Conservation (phyloP, 1,140 invertebrate species). For the Drosophila pandora region DNA sequence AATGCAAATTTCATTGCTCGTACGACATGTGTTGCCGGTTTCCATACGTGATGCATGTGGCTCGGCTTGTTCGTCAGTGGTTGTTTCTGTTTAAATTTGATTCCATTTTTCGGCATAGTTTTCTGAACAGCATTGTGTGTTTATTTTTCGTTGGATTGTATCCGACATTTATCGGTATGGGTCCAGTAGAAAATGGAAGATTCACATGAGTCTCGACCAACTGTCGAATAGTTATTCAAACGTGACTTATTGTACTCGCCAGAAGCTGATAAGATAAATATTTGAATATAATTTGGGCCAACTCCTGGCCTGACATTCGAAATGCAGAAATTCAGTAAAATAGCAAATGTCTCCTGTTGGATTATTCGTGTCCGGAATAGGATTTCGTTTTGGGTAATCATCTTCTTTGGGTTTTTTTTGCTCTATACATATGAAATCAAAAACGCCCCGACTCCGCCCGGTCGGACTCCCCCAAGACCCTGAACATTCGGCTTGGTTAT, state of each 20-base stretch:
- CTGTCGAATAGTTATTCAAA: conserved; percentile 38
- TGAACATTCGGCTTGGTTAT: conserved; percentile 41
- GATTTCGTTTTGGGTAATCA: conserved; percentile 16
- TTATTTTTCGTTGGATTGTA: conserved; percentile 20
- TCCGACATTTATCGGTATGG: background rate
- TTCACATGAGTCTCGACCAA: conserved; percentile 15
- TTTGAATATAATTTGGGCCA: conserved; percentile 2
- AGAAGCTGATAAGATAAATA: conserved; percentile 14
- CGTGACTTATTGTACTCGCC: conserved; percentile 16
- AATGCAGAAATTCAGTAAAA: background rate
- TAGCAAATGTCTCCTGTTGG: background rate
- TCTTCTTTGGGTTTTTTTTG: background rate
- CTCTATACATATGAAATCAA: conserved; percentile 2
- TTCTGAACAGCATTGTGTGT: conserved; percentile 13
- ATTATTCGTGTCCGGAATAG: background rate
- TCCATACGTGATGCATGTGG: conserved; percentile 23
- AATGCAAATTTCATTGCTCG: conserved; percentile 58
- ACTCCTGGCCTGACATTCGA: background rate
- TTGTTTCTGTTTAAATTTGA: conserved; percentile 43
- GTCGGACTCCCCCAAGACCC: background rate
- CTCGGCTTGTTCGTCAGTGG: background rate
- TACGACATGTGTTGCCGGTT: conserved; percentile 38
- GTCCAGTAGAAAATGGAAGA: background rate
- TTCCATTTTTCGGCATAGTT: conserved; percentile 27
- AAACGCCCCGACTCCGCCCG: background rate